These are phyloP conservation scores for Congeria kusceri DNA, from an alignment of 2,888 invertebrate genomes.

Conservation along the genomic window DNA sequence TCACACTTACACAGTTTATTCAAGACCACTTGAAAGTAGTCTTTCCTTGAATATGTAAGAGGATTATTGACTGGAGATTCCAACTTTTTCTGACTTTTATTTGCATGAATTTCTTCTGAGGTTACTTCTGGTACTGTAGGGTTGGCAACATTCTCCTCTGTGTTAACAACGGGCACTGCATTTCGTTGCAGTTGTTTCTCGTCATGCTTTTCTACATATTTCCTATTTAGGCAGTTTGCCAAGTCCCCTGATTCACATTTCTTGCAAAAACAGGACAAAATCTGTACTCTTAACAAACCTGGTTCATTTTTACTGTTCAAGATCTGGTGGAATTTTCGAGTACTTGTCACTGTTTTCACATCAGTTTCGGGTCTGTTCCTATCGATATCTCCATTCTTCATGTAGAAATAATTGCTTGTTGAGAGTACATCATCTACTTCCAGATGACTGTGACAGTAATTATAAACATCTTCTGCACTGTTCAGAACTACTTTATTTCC, in stretches of 20 bases:
- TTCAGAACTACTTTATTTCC: conserved; percentile 51
- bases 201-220: conserved; percentile 28
- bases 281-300: conserved; percentile 21
- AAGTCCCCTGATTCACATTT: conserved; percentile 25
- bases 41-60: conserved; percentile 22
- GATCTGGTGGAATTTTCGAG: conserved; percentile 47
- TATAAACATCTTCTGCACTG: conserved; percentile 46
- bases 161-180: neutral
- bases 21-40: conserved; percentile 22
- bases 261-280: conserved; percentile 48
- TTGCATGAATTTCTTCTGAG: neutral
- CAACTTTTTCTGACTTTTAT: conserved; percentile 21
- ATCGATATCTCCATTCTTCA: conserved; percentile 46
- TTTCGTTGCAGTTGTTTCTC: conserved; percentile 9
- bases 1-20: conserved; percentile 29
- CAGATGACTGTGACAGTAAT: conserved; percentile 28
- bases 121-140: neutral
- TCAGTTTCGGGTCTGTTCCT: conserved; percentile 51
- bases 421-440: conserved; percentile 26
- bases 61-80: conserved; percentile 18
- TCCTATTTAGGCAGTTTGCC: conserved; percentile 37
- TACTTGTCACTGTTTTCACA: conserved; percentile 40
- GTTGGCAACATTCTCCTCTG: conserved; percentile 3
- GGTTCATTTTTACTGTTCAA: conserved; percentile 13
- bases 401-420: conserved; percentile 47